A percentile compares a stretch with the other conserved stretches of the same genome.
These are phyloP conservation scores for Brachionus manjavacas DNA, from an alignment of 1,140 invertebrate genomes.

Conservation along the genomic window DNA sequence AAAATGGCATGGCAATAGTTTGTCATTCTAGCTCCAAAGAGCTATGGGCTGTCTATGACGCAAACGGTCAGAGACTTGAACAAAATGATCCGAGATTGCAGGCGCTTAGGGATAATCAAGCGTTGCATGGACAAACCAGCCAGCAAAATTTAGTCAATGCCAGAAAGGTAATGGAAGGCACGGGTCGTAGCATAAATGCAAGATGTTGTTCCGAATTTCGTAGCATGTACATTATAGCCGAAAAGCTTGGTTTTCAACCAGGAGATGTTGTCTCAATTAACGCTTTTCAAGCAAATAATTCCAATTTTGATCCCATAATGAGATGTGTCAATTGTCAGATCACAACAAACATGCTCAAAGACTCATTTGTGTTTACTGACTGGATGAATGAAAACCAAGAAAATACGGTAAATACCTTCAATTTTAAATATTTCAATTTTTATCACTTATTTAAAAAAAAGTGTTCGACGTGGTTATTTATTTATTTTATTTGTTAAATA, in stretches of 20 bases:
- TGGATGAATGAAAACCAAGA: background rate
- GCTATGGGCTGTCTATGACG: background rate
- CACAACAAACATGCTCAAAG: background rate
- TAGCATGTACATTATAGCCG: background rate
- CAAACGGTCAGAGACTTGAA: background rate
- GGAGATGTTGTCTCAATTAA: background rate
- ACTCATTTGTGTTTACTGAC: background rate
- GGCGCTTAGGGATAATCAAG: background rate
- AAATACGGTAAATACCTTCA: background rate
- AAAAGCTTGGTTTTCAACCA: background rate
- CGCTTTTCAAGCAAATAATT: background rate
- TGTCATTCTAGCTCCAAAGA: background rate
- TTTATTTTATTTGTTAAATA: no score
- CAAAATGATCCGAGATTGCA: background rate
- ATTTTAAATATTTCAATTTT: no score
- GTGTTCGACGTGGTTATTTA: no score
- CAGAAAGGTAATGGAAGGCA: background rate
- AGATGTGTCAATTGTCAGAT: slow-evolving; percentile 8
- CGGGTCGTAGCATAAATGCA: background rate
- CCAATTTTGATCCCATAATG: background rate
- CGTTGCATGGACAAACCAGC: background rate
- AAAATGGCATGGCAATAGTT: background rate
- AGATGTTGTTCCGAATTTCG: background rate
- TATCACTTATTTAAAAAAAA: no score
- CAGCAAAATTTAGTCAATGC: background rate